Evolutionary conservation across 2,888 invertebrate genomes (phyloP), one percentile per base, ranked within the genome.

Genomic region (Latheticus oryzae): DNA sequence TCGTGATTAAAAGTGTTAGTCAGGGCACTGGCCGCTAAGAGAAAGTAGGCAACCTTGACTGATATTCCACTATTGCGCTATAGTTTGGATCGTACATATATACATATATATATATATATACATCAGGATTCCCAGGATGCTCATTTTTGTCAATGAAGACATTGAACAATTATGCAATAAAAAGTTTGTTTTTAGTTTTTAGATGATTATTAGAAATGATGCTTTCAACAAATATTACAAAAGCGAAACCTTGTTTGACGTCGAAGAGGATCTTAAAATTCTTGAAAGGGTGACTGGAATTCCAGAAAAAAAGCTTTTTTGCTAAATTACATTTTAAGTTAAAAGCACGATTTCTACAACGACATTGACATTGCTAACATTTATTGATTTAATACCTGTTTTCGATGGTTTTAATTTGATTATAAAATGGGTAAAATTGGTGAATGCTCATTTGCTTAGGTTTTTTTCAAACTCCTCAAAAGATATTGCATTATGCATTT

Each of bases 21-120:
- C 61, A 63, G 64, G 68, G 65, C 70, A 70, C 63, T 69, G 70
- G 56, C 69, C 70, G 67, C 59, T 53, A 47, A 70, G 71, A 71
- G 71, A 71, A 71, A 71, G 69, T 69, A 61, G 58, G 54, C 67
- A 71, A 69, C 71, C 71, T 71, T 71, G 71, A 71, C 71, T 68
- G 71, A 71, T 61, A 70, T 70, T 66, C 62, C 45, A 53, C 60
- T 57, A 60, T 62, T 66, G 56, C 58, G 57, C 50, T 63, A 64
- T 56, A 60, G 28, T n/a, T n/a, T n/a, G n/a, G n/a, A n/a, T n/a
- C n/a, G n/a, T n/a, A n/a, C n/a, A n/a, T n/a, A n/a, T n/a, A n/a
- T n/a, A n/a, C n/a, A n/a, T n/a, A n/a, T n/a, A n/a, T n/a, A n/a
- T n/a, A n/a, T n/a, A n/a, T 9, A 12, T 13, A 45, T 15, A 47